Conservation (phyloP, 1,140 invertebrate genomes). For the Heliconius congener region DNA sequence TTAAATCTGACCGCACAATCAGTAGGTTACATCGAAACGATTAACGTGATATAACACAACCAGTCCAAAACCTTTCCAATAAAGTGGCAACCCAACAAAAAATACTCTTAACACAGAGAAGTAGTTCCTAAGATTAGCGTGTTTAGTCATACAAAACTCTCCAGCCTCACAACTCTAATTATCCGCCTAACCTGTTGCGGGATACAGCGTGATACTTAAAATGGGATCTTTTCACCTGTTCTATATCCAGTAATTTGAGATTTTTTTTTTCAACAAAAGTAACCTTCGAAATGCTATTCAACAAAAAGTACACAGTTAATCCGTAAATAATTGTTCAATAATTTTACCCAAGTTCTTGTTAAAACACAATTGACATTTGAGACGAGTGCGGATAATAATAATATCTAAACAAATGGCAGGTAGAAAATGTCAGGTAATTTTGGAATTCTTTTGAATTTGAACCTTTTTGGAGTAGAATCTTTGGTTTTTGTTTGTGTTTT, state of each 20-base stretch:
- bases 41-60: no score
- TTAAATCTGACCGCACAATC: no score
- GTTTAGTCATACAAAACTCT: no score
- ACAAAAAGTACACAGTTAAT: not conserved
- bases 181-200: no score
- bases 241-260: not conserved
- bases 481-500: conserved; percentile 18
- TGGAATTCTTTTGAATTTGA: conserved; percentile 28
- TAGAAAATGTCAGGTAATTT: conserved; percentile 29
- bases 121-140: no score
- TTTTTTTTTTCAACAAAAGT: not conserved
- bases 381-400: not conserved
- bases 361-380: not conserved
- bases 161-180: no score
- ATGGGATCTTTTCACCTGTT: not conserved
- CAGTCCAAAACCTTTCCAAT: no score
- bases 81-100: no score
- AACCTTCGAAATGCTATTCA: not conserved
- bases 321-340: conserved; percentile 3
- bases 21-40: no score
- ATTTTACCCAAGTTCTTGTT: not conserved
- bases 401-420: conserved; percentile 21
- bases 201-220: no score
- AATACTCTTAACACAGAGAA: no score
- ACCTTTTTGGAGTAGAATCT: not conserved